Evolutionary conservation across 2,113 vertebrate species (phyloP).

Genomic region (Tor tambroides): DNA sequence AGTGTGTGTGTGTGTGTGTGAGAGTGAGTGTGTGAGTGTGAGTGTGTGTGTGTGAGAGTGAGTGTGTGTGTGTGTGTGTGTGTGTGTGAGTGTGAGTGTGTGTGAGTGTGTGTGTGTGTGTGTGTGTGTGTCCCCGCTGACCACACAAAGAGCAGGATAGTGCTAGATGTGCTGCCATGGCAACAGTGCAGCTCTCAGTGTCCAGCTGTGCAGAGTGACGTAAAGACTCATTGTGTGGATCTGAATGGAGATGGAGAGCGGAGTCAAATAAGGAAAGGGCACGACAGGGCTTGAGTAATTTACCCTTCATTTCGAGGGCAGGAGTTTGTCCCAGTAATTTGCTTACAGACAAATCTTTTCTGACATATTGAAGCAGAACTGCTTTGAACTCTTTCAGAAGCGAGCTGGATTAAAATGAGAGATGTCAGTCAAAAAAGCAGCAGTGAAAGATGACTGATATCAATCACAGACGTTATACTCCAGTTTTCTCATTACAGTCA

Average conservation of each 20-base stretch:
- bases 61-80: too few relatives aligned
- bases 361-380: neutral
- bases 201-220: conserved; percentile 27
- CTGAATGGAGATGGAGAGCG: too few relatives aligned
- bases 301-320: conserved; percentile 31
- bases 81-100: too few relatives aligned
- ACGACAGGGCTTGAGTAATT: neutral
- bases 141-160: neutral
- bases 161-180: conserved; percentile 33
- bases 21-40: too few relatives aligned
- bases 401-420: neutral
- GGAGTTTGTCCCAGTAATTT: conserved; percentile 15
- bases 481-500: neutral
- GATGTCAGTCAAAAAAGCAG: neutral
- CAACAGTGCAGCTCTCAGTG: conserved; percentile 32
- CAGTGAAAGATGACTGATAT: neutral
- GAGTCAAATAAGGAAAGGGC: neutral
- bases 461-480: neutral
- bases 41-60: too few relatives aligned
- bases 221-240: conserved; percentile 5
- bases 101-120: neutral
- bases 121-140: neutral
- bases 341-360: neutral
- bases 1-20: too few relatives aligned
- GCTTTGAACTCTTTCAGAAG: neutral